phyloP scores from a whole-genome alignment of 2,888 invertebrate species.

The Diadegma fenestrale region DNA sequence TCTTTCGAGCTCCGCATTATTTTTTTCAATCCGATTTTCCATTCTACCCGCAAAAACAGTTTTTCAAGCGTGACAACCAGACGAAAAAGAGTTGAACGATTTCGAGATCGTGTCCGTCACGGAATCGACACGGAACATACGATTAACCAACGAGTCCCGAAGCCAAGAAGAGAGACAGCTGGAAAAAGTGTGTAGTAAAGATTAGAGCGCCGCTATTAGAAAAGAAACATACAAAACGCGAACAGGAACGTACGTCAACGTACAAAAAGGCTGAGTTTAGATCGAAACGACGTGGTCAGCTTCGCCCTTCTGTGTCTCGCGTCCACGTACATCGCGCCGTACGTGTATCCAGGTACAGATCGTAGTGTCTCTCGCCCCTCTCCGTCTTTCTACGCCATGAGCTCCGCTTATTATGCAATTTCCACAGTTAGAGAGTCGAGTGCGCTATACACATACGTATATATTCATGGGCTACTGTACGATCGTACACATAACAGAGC shows the following conservation, averaged over 20 bases:
- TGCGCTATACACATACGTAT: background rate
- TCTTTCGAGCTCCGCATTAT: background rate
- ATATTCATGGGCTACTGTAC: slow-evolving; percentile 9
- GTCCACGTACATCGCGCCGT: background rate
- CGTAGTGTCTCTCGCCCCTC: background rate
- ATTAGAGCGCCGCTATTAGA: background rate
- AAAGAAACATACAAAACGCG: background rate
- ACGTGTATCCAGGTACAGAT: slow-evolving; percentile 18
- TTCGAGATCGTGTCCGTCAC: background rate
- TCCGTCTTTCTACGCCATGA: background rate
- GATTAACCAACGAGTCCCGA: background rate
- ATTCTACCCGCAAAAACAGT: background rate
- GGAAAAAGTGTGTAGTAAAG: background rate
- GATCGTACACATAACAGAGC: slow-evolving; percentile 5
- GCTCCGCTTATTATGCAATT: slow-evolving; percentile 50
- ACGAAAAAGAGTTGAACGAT: background rate
- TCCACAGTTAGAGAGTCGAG: slow-evolving; percentile 19
- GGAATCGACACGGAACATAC: background rate
- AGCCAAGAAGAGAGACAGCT: background rate
- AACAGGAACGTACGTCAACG: background rate
- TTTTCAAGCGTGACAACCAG: background rate
- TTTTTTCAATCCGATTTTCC: background rate
- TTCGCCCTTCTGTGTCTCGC: slow-evolving; percentile 1
- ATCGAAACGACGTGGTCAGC: background rate
- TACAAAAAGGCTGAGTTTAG: background rate